A percentile compares a stretch with the other conserved stretches of the same genome.
Evolutionary conservation across 1,140 invertebrate species (phyloP).

Genomic region (Carcinoscorpius rotundicauda): DNA sequence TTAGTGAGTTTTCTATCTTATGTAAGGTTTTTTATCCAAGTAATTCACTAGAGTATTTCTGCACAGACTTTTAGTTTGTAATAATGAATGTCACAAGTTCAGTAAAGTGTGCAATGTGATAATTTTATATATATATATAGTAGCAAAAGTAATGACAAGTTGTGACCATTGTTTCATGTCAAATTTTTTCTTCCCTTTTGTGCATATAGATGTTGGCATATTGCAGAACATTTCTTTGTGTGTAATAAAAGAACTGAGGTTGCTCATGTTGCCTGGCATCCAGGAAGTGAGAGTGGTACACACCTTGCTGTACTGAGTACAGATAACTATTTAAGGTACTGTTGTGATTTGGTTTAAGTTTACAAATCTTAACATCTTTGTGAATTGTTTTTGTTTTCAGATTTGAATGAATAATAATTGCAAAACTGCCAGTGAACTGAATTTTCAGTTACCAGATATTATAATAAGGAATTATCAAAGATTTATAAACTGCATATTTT

Average conservation of each 20-base stretch:
- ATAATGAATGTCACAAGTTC: not conserved
- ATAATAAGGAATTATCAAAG: too few relatives aligned
- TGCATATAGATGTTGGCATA: slow-evolving; percentile 19
- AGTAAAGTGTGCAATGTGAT: not conserved
- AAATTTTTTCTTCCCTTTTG: not conserved
- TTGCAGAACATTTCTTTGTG: slow-evolving; percentile 32
- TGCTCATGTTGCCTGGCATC: slow-evolving; percentile 61
- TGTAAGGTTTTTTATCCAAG: too few relatives aligned
- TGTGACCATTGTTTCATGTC: not conserved
- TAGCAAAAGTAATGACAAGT: too few relatives aligned
- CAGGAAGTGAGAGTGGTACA: slow-evolving; percentile 55
- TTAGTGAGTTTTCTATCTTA: too few relatives aligned
- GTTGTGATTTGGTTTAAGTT: slow-evolving; percentile 13
- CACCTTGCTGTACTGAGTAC: slow-evolving; percentile 65
- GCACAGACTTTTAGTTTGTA: not conserved
- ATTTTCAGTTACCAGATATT: too few relatives aligned
- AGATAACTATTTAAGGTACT: slow-evolving; percentile 62
- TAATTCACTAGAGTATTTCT: not conserved
- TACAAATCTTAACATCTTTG: slow-evolving; percentile 22
- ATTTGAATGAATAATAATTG: too few relatives aligned
- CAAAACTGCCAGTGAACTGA: too few relatives aligned
- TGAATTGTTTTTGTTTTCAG: not conserved
- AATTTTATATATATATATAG: not conserved
- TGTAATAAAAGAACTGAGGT: slow-evolving; percentile 28
- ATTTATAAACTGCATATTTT: too few relatives aligned